These are phyloP conservation scores for Xestia rhomboidea DNA, from an alignment of 2,888 invertebrate genomes.

Conservation along the genomic window DNA sequence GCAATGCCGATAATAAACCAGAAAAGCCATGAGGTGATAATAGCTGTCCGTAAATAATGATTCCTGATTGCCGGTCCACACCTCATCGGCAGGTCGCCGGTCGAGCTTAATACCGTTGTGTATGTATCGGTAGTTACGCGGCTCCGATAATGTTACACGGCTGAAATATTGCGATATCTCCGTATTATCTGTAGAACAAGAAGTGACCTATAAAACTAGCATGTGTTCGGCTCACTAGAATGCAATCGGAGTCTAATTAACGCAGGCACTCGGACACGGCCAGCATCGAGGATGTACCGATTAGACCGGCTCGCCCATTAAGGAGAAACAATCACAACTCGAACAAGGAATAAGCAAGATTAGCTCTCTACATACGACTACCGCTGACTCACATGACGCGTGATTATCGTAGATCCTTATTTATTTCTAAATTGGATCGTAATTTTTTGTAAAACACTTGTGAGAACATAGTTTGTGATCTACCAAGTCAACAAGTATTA, in stretches of 20 bases:
- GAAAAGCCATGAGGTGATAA: conserved; percentile 90
- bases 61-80: conserved; percentile 88
- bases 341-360: conserved; percentile 85
- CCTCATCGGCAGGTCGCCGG: conserved; percentile 81
- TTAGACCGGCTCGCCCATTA: conserved; percentile 86
- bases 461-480: not conserved
- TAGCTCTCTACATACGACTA: conserved; percentile 72
- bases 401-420: conserved; percentile 51
- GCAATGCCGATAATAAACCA: conserved; percentile 90
- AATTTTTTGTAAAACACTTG: conserved; percentile 8
- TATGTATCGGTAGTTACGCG: conserved; percentile 53
- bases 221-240: conserved; percentile 79
- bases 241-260: conserved; percentile 88
- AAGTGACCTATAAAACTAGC: conserved; percentile 79
- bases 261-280: conserved; percentile 81
- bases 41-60: conserved; percentile 90
- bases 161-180: conserved; percentile 63
- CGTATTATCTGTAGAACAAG: conserved; percentile 64
- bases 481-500: not conserved
- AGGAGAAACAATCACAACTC: conserved; percentile 89
- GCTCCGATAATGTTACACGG: conserved; percentile 57
- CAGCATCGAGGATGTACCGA: conserved; percentile 86
- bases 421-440: conserved; percentile 43
- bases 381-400: conserved; percentile 59
- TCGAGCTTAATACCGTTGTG: conserved; percentile 68